Evolutionary conservation across 2,797 vertebrate species (phyloP), one percentile per base, ranked within the genome.

Genomic region (Darevskia mixta): DNA sequence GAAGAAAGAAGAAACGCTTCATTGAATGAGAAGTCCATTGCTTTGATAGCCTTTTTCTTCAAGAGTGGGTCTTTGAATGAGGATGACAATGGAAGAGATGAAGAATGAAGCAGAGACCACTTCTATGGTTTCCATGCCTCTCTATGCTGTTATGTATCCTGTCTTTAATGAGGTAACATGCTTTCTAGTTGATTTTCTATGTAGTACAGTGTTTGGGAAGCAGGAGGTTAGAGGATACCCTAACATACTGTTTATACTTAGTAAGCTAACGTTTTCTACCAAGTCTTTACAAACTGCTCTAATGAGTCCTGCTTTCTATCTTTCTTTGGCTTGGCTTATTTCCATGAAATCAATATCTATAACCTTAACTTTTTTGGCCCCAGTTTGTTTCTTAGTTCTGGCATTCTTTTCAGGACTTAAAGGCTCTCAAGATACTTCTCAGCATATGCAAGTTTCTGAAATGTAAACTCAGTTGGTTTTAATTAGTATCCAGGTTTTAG

Each of bases 1-100:
- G 91, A 93, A 49, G 29, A 80, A 90, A 94, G 55, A 92, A 95
- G 90, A 95, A 91, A 94, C 87, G 72, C 88, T 92, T 91, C 89
- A 91, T 97, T 98, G 98, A 97, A 98, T 97, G 97, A 98, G 94
- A 97, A 96, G 94, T 92, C 91, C 49, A 95, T 92, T 96, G 95
- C 95, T 96, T 96, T 95, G 96, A 91, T 96, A 97, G 96, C 95
- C 94, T 96, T 97, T 97, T 96, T 95, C 96, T 96, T 89, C 94
- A 96, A 94, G 96, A 95, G 96, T 96, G 96, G 96, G 89, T 93
- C 97, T 98, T 98, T 98, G 98, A 98, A 98, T 98, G 97, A 98
- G 98, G 97, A 98, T 99, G 98, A 98, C 98, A 98, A 99, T 98
- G 98, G 98, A 98, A 97, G 97, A 98, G 98, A 98, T 97, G 97